Evolutionary conservation across 1,140 invertebrate genomes (phyloP).

Genomic region (Copidosoma floridanum): DNA sequence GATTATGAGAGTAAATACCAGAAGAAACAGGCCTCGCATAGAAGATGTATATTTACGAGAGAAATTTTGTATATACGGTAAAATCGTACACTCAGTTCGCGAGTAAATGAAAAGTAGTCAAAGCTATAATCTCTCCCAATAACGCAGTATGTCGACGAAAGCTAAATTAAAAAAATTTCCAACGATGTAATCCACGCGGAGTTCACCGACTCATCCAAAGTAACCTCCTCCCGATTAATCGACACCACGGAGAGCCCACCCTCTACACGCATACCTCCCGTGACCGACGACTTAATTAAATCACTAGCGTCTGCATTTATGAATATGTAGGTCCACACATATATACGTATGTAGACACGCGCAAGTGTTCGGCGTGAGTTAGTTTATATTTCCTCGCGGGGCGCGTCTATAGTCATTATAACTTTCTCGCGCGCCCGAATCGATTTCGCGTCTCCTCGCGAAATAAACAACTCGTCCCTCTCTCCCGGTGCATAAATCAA

Average conservation of each 20-base stretch:
- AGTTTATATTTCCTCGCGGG: neutral
- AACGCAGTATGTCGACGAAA: too few relatives aligned
- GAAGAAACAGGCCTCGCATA: too few relatives aligned
- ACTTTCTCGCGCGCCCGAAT: neutral
- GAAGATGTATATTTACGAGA: too few relatives aligned
- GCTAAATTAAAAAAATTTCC: too few relatives aligned
- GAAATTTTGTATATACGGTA: too few relatives aligned
- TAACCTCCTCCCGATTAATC: conserved; percentile 18
- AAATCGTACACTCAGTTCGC: too few relatives aligned
- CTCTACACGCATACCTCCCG: too few relatives aligned
- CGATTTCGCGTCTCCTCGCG: conserved; percentile 9
- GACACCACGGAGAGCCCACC: neutral
- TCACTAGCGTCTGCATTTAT: conserved; percentile 18
- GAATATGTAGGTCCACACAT: conserved; percentile 20
- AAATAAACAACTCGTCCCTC: neutral
- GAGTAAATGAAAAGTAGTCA: too few relatives aligned
- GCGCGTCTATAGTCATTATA: too few relatives aligned
- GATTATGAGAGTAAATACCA: too few relatives aligned
- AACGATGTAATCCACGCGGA: neutral
- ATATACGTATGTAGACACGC: neutral
- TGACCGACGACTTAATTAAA: conserved; percentile 15
- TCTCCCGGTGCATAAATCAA: conserved; percentile 19
- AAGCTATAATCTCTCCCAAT: too few relatives aligned
- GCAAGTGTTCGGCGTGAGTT: conserved; percentile 7
- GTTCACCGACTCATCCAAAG: too few relatives aligned